phyloP scores from a whole-genome alignment of 1,140 invertebrate genomes.

The Drosophila ironensis region DNA sequence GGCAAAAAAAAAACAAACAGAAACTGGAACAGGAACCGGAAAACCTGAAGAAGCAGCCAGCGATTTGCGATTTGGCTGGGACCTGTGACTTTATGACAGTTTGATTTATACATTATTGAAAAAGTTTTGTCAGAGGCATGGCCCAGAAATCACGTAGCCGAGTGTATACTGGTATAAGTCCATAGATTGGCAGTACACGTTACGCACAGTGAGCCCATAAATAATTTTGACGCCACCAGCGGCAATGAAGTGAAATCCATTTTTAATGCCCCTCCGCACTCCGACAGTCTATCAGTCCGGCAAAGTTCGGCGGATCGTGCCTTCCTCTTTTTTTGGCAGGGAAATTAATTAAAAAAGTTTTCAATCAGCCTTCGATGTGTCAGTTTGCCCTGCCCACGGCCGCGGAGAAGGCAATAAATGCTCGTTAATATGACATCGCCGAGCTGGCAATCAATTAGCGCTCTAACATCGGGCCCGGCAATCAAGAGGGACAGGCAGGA shows the following conservation, averaged over 20 bases:
- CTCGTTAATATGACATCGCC: neutral
- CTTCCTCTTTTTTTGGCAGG: constrained; percentile 37
- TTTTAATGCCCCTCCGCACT: constrained; percentile 49
- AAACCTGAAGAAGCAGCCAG: neutral
- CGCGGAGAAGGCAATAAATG: neutral
- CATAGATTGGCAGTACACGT: constrained; percentile 15
- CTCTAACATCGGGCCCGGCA: neutral
- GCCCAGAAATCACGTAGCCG: constrained; percentile 49
- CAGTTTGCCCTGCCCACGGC: constrained; percentile 34
- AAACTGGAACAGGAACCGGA: neutral
- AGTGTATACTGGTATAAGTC: constrained; percentile 1
- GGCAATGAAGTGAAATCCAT: constrained; percentile 63
- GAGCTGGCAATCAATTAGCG: constrained; percentile 24
- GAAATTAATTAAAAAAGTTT: constrained; percentile 81
- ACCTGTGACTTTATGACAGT: constrained; percentile 76
- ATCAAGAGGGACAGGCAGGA: neutral
- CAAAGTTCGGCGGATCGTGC: constrained; percentile 35
- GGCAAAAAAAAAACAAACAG: too few relatives aligned
- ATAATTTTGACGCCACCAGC: constrained; percentile 54
- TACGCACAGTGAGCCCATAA: constrained; percentile 59
- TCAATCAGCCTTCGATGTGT: constrained; percentile 68
- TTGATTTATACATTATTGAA: constrained; percentile 82
- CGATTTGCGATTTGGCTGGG: constrained; percentile 53
- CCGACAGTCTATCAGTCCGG: neutral
- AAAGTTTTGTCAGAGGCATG: constrained; percentile 64